These are phyloP conservation scores for Cinara cedri DNA, from an alignment of 2,888 invertebrate genomes.

Conservation along the genomic window DNA sequence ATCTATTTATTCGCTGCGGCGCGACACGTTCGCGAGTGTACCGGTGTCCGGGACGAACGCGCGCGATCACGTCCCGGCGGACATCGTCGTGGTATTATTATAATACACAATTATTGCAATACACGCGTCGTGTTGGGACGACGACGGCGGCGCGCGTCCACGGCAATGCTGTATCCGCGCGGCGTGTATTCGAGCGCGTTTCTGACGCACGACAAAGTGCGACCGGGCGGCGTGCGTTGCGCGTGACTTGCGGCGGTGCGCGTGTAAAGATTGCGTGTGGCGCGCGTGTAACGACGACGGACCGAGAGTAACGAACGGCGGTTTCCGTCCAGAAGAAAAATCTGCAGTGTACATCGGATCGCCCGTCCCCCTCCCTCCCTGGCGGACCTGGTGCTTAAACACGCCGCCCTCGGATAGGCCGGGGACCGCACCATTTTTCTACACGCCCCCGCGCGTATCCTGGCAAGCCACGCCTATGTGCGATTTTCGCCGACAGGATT, in stretches of 20 bases:
- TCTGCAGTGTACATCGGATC: too few relatives aligned
- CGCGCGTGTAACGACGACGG: too few relatives aligned
- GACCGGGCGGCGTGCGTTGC: too few relatives aligned
- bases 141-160: not conserved
- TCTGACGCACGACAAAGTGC: too few relatives aligned
- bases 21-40: too few relatives aligned
- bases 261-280: too few relatives aligned
- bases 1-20: constrained; percentile 18
- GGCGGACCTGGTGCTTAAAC: not conserved
- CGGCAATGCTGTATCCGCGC: not conserved
- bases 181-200: too few relatives aligned
- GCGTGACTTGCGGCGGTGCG: too few relatives aligned
- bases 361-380: too few relatives aligned
- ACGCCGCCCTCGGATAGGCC: constrained; percentile 29
- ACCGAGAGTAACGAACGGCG: too few relatives aligned
- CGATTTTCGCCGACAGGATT: not conserved
- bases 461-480: constrained; percentile 28
- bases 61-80: not conserved
- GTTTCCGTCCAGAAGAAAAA: too few relatives aligned
- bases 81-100: not conserved
- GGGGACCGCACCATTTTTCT: constrained; percentile 43
- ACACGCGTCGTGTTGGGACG: not conserved
- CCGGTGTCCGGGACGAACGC: not conserved
- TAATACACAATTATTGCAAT: too few relatives aligned
- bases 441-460: constrained; percentile 24